These are phyloP conservation scores for Linepithema humile DNA, from an alignment of 1,140 invertebrate species.

Conservation along the genomic window DNA sequence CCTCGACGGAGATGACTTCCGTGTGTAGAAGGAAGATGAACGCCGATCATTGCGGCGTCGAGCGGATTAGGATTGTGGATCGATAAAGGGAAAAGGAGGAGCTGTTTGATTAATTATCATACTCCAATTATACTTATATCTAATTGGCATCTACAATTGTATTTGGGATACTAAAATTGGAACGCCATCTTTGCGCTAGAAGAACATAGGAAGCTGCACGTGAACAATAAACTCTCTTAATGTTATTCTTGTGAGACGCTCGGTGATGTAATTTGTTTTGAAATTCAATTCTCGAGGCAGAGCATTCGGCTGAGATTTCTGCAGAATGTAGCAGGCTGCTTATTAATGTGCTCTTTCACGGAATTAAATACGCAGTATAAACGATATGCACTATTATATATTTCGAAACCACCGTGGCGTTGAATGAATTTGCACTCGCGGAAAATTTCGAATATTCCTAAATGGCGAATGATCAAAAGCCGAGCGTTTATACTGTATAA, in stretches of 20 bases:
- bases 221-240: neutral
- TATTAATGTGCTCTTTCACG: conserved; percentile 12
- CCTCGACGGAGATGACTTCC: conserved; percentile 2
- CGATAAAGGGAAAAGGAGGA: neutral
- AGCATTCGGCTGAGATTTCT: conserved; percentile 16
- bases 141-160: neutral
- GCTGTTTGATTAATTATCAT: neutral
- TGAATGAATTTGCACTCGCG: conserved; percentile 2
- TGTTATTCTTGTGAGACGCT: neutral
- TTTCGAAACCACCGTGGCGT: neutral
- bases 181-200: neutral
- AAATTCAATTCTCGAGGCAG: neutral
- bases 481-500: conserved; percentile 33
- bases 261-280: conserved; percentile 5
- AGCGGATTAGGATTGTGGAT: neutral
- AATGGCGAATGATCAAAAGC: conserved; percentile 17
- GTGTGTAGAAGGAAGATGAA: neutral
- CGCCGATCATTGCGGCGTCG: neutral
- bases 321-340: neutral
- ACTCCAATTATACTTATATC: neutral
- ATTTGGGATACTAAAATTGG: neutral
- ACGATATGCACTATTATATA: conserved; percentile 25
- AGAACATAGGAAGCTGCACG: neutral
- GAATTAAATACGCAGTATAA: conserved; percentile 32
- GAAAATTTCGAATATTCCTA: conserved; percentile 31